These are phyloP conservation scores for Rhea americana DNA, from an alignment of 2,113 vertebrate genomes.

Conservation along the genomic window DNA sequence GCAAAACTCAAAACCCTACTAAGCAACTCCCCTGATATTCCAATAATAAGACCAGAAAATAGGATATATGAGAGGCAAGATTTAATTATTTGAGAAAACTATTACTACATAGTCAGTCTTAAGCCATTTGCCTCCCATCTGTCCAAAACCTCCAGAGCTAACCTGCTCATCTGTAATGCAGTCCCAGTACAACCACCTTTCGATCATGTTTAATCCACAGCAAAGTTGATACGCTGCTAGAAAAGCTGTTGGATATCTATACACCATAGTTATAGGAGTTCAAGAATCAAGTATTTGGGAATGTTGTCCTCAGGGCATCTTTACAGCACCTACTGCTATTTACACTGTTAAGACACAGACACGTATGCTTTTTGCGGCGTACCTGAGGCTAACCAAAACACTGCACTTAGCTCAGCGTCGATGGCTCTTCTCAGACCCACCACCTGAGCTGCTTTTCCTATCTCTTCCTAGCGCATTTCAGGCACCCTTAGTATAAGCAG, in stretches of 20 bases:
- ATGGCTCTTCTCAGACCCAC: not conserved
- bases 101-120: not conserved
- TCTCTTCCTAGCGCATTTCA: not conserved
- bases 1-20: not conserved
- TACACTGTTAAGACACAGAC: not conserved
- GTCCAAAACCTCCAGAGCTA: rapidly evolving
- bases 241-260: not conserved
- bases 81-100: not conserved
- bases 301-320: not conserved
- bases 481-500: not conserved
- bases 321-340: not conserved
- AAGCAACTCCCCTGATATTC: not conserved
- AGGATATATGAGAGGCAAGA: not conserved
- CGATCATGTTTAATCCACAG: not conserved
- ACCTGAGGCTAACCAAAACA: not conserved
- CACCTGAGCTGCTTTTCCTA: not conserved
- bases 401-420: rapidly evolving
- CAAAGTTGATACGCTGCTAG: not conserved
- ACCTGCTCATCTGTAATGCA: not conserved
- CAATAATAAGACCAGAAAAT: not conserved
- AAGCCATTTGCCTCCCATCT: not conserved
- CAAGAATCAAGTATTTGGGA: not conserved
- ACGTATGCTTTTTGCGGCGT: rapidly evolving
- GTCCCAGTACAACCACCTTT: not conserved
- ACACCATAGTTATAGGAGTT: not conserved